Percentiles rank a stretch among this genome's conserved stretches.
Evolutionary conservation across 2,113 vertebrate species (phyloP).

Genomic region (Lipotes vexillifer): DNA sequence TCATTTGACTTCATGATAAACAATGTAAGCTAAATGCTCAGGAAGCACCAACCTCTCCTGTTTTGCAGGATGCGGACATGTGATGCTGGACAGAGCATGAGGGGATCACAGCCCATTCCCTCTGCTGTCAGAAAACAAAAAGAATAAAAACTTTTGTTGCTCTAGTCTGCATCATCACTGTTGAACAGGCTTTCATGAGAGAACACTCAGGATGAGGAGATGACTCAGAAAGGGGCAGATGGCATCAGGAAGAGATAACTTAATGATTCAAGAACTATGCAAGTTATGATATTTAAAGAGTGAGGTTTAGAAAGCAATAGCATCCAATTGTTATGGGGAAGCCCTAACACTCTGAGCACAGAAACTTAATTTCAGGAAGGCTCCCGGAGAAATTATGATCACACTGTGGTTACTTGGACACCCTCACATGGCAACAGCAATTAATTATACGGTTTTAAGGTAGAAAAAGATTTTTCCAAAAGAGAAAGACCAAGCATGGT

Average conservation of each 20-base stretch:
- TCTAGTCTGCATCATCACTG: background rate
- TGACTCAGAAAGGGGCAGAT: background rate
- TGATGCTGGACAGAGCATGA: no score
- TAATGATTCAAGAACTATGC: background rate
- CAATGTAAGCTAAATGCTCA: background rate
- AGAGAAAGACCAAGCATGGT: constrained; percentile 73
- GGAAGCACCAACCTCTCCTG: background rate
- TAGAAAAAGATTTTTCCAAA: constrained; percentile 73
- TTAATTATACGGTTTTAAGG: constrained; percentile 39
- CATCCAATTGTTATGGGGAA: background rate
- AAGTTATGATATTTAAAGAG: background rate
- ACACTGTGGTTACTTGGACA: constrained; percentile 57
- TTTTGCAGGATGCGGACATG: background rate
- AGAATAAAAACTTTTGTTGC: background rate
- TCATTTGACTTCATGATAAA: background rate
- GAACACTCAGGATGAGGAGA: background rate
- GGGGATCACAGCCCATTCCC: accelerated
- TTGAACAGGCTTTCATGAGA: background rate
- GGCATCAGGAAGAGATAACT: background rate
- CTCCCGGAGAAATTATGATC: constrained; percentile 61
- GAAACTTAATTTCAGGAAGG: constrained; percentile 69
- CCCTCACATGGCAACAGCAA: constrained; percentile 61
- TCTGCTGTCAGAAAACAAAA: background rate
- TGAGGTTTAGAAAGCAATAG: background rate
- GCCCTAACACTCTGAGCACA: constrained; percentile 44